These are phyloP conservation scores for Dunckerocampus dactyliophorus DNA, from an alignment of 2,113 vertebrate species.

Conservation along the genomic window DNA sequence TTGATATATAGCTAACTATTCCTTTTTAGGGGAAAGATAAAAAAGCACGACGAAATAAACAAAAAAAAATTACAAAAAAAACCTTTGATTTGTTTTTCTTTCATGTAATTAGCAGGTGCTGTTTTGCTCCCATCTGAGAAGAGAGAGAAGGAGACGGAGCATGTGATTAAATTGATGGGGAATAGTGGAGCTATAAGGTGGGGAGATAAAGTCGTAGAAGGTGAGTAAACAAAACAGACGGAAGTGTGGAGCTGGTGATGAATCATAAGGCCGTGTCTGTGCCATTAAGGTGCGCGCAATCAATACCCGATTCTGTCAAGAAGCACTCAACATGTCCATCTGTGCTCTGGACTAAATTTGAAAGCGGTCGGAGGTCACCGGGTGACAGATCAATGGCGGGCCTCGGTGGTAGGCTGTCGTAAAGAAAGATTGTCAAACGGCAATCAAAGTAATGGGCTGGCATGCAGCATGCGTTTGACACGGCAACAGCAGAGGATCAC, in stretches of 20 bases:
- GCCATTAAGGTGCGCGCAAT: conserved; percentile 68
- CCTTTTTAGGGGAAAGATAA: conserved; percentile 80
- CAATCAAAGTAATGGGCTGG: conserved; percentile 70
- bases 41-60: conserved; percentile 79
- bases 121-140: conserved; percentile 35
- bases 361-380: conserved; percentile 66
- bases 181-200: conserved; percentile 36
- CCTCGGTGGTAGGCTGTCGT: conserved; percentile 63
- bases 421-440: conserved; percentile 73
- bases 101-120: conserved; percentile 32
- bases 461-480: conserved; percentile 41
- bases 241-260: conserved; percentile 41
- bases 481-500: conserved; percentile 43
- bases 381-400: conserved; percentile 66
- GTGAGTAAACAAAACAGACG: conserved; percentile 43
- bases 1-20: conserved; percentile 82
- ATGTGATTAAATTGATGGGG: conserved; percentile 45
- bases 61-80: conserved; percentile 50
- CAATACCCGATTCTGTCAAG: conserved; percentile 67
- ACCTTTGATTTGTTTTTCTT: conserved; percentile 20
- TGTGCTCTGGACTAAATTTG: conserved; percentile 57
- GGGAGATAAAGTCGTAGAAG: conserved; percentile 33
- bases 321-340: conserved; percentile 68
- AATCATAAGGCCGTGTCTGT: conserved; percentile 53
- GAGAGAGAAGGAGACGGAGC: conserved; percentile 32